Evolutionary conservation across 2,797 vertebrate genomes (phyloP), one percentile per base, ranked within the genome.

Genomic region (Tokudaia muenninki): DNA sequence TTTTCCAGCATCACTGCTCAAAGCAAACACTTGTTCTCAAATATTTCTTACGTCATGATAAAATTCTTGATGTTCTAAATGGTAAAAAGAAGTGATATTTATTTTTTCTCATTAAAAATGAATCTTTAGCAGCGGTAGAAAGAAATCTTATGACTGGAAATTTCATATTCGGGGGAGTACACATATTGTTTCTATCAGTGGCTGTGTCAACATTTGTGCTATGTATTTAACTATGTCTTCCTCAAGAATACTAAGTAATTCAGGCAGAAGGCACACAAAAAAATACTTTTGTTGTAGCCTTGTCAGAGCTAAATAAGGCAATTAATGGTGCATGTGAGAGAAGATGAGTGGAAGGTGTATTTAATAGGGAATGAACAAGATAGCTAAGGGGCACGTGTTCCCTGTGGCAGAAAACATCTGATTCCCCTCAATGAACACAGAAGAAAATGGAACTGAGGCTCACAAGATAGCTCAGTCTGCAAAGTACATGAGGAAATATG

Each of bases 21-120:
- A 92, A 90, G 59, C 1, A 96, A 91, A 78, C 44, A 22, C 22
- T n/a, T 94, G 4, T 52, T 97, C 94, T 57, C 57, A 63, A 70
- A 50, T 70, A 17, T 79, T 96, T 95, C 77, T 50, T 72, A 96
- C 95, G 97, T 97, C 86, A 96, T 94, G 94, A 84, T 67, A 95
- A 97, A 70, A 26, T 81, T 0, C 0, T 90, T 67, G 19, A 70
- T 92, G 72, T 67, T 70, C 89, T 95, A 97, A 98, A 93, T 97
- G 97, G 96, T 91, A 87, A 92, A 97, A 65, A 91, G 0, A 97
- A 94, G 55, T 3, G 0, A 55, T 50, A 16, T 50, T 22, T 44
- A 47, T 67, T 94, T 88, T 63, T 41, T 65, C 47, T 96, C 55
- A 86, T 97, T 74, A 57, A 47, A 67, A 91, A 52, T 95, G 61